phyloP scores from a whole-genome alignment of 2,797 vertebrate species.

The Hipposideros larvatus region DNA sequence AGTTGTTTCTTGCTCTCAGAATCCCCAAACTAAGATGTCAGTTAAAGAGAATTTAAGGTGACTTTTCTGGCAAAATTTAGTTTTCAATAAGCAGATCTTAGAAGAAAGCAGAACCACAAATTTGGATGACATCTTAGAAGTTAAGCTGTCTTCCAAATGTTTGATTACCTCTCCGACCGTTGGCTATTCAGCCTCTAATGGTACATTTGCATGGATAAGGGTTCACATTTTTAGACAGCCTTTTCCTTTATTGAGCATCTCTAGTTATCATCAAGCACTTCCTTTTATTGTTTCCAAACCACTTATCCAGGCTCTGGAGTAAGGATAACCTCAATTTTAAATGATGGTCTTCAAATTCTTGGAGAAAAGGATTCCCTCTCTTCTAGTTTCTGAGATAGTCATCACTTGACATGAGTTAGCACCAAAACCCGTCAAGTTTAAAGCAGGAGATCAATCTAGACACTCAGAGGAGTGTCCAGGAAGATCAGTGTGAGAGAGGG shows the following conservation, averaged over 20 bases:
- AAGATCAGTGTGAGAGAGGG: neutral
- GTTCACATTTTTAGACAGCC: neutral
- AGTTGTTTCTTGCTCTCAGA: conserved; percentile 16
- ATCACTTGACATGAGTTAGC: neutral
- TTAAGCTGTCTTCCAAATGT: neutral
- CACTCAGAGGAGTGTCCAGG: neutral
- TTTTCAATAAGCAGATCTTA: conserved; percentile 15
- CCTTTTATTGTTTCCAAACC: neutral
- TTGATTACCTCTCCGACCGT: neutral
- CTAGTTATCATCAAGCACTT: neutral
- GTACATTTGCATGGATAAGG: neutral
- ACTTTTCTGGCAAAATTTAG: neutral
- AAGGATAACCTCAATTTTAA: neutral
- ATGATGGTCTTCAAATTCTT: neutral
- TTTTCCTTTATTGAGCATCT: neutral
- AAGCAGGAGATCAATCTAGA: neutral
- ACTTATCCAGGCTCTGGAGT: neutral
- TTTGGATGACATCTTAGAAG: neutral
- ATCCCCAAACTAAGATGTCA: neutral
- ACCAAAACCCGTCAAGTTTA: neutral
- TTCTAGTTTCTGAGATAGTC: neutral
- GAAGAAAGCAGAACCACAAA: neutral
- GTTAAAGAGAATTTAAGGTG: conserved; percentile 7
- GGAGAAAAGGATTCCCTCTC: neutral
- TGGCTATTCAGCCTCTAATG: neutral